Percentiles rank a stretch among this genome's conserved stretches.
Conservation (phyloP, 2,113 vertebrate species). For the Ageneiosus marmoratus region DNA sequence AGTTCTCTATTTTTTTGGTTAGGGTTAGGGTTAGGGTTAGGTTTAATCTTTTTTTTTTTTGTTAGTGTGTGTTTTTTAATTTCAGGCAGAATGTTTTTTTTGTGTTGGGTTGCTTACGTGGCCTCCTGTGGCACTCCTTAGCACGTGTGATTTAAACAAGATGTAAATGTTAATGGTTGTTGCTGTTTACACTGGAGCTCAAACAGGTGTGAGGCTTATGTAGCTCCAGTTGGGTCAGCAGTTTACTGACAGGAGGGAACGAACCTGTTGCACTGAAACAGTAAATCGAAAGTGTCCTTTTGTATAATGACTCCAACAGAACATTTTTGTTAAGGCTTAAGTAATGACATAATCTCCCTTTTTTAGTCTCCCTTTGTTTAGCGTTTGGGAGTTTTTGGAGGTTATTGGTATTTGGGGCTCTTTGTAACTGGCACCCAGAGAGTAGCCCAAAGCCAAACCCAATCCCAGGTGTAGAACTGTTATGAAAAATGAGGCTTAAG, state of each 20-base stretch:
- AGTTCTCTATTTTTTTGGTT: no score
- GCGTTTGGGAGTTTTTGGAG: background rate
- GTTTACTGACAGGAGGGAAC: background rate
- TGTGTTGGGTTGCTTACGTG: constrained; percentile 24
- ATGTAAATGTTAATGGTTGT: constrained; percentile 24
- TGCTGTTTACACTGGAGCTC: background rate
- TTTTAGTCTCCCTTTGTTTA: background rate
- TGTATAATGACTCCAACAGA: background rate
- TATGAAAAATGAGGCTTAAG: background rate
- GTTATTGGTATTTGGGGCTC: background rate
- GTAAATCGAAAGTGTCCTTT: background rate
- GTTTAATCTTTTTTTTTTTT: no score
- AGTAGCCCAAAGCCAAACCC: background rate
- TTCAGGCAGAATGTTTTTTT: background rate
- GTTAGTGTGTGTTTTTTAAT: background rate
- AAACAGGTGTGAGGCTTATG: background rate
- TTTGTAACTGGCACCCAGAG: background rate
- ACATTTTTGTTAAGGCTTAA: background rate
- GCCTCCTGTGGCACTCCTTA: constrained; percentile 15
- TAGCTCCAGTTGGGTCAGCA: background rate
- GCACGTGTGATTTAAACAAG: constrained; percentile 18
- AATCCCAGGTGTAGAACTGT: background rate
- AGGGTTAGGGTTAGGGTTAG: no score
- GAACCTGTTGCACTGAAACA: background rate
- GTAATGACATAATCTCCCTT: background rate